These are phyloP conservation scores for Neodon shergylaensis DNA, from an alignment of 2,113 vertebrate species.

Conservation along the genomic window DNA sequence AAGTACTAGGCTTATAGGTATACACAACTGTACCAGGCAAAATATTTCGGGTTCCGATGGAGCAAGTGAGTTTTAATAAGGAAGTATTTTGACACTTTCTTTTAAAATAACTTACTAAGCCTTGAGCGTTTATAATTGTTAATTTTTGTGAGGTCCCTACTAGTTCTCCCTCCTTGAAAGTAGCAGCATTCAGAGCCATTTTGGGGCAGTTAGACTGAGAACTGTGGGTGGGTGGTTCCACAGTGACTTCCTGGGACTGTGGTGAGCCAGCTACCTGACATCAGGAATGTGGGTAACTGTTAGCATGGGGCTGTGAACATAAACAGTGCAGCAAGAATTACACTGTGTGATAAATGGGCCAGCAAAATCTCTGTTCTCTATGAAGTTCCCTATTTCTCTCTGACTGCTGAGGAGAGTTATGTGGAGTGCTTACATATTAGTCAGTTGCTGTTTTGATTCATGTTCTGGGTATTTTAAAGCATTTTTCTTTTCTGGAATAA, in stretches of 20 bases:
- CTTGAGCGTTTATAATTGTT: not conserved
- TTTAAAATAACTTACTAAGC: not conserved
- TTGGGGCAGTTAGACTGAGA: not conserved
- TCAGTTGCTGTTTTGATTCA: constrained; percentile 46
- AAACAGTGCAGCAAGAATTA: not conserved
- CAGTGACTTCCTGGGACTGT: not conserved
- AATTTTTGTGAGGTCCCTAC: not conserved
- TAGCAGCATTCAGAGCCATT: not conserved
- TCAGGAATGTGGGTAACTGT: not conserved
- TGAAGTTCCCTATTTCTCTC: constrained; percentile 46
- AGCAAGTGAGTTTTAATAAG: not conserved
- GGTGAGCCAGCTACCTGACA: not conserved
- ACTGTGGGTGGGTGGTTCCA: not conserved
- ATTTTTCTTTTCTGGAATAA: not conserved
- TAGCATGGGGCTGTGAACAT: not conserved
- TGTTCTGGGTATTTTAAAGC: not conserved
- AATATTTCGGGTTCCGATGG: constrained; percentile 39
- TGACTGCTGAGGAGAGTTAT: constrained; percentile 4
- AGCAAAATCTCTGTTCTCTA: not conserved
- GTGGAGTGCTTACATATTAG: not conserved
- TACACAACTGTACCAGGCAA: not conserved
- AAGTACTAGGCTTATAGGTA: not conserved
- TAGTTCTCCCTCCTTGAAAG: not conserved
- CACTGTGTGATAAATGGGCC: not conserved
- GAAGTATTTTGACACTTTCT: not conserved